These are phyloP conservation scores for Lithophane semibrunnea DNA, from an alignment of 2,888 invertebrate species.

Conservation along the genomic window DNA sequence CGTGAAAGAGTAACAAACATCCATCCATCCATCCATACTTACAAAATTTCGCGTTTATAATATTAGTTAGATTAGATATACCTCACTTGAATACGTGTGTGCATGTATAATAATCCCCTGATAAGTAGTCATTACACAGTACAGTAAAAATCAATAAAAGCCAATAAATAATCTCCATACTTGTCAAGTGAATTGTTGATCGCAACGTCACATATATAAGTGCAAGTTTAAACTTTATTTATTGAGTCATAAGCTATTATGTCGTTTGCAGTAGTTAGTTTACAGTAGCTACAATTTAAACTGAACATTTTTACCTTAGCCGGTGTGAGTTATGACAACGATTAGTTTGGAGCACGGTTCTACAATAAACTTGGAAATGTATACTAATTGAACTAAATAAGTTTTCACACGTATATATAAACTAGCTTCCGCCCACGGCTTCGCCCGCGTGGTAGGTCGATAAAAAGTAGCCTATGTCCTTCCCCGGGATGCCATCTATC, in stretches of 20 bases:
- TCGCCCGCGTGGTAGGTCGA: too few species aligned
- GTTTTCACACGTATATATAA: conserved; percentile 19
- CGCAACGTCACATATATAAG: neutral
- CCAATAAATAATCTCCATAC: neutral
- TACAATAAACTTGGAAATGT: conserved; percentile 50
- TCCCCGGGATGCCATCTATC: too few species aligned
- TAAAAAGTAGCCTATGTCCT: too few species aligned
- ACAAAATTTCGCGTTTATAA: too few species aligned
- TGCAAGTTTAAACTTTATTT: conserved; percentile 20
- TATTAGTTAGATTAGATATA: neutral
- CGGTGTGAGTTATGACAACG: conserved; percentile 42
- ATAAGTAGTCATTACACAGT: too few species aligned
- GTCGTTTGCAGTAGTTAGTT: conserved; percentile 3
- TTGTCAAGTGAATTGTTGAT: neutral
- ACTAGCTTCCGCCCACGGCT: too few species aligned
- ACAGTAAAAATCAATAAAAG: neutral
- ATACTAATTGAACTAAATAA: conserved; percentile 50
- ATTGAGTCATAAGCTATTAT: conserved; percentile 7
- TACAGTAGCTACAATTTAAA: conserved; percentile 21
- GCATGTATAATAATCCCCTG: too few species aligned
- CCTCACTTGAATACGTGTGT: neutral
- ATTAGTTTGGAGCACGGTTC: conserved; percentile 39
- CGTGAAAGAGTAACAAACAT: too few species aligned
- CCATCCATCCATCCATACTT: too few species aligned
- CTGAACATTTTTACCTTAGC: conserved; percentile 29